Conservation (phyloP, 92 coral and sea anemone genomes). For the Phenganax stokvisi region DNA sequence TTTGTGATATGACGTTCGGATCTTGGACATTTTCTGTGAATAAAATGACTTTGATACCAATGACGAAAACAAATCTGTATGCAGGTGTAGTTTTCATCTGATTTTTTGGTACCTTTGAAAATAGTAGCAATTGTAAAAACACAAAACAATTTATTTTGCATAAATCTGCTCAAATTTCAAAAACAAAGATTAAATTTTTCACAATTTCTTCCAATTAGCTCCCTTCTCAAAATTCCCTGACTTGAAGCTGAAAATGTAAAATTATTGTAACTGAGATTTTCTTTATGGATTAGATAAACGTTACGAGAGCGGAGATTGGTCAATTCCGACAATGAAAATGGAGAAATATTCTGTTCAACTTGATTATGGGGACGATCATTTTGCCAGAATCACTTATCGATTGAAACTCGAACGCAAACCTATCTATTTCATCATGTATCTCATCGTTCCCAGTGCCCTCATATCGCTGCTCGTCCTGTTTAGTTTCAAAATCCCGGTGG, state of each 20-base stretch:
- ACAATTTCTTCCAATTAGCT: background rate
- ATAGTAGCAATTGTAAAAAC: too few relatives aligned
- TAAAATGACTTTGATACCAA: conserved; percentile 29
- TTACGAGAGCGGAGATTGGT: conserved; percentile 73
- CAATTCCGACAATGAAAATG: conserved; percentile 40
- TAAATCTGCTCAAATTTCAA: too few relatives aligned
- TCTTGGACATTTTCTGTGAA: conserved; percentile 66
- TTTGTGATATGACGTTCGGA: conserved; percentile 65
- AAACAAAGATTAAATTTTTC: background rate
- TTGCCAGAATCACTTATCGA: conserved; percentile 62
- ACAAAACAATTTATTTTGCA: too few relatives aligned
- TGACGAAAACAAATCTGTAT: conserved; percentile 10
- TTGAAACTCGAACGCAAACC: conserved; percentile 59
- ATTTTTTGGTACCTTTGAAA: too few relatives aligned
- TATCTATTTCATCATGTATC: conserved; percentile 63
- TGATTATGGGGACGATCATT: conserved; percentile 55
- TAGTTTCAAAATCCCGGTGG: conserved; percentile 66
- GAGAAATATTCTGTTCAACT: conserved; percentile 22
- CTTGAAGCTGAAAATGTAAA: background rate
- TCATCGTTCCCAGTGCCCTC: conserved; percentile 66
- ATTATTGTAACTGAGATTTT: background rate
- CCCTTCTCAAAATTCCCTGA: background rate
- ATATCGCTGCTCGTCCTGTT: conserved; percentile 51
- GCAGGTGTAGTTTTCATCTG: conserved; percentile 24
- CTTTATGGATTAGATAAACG: conserved; percentile 1